Base-by-base conservation (phyloP, 2,888 invertebrate species). In the Capitulum mitella region DNA sequence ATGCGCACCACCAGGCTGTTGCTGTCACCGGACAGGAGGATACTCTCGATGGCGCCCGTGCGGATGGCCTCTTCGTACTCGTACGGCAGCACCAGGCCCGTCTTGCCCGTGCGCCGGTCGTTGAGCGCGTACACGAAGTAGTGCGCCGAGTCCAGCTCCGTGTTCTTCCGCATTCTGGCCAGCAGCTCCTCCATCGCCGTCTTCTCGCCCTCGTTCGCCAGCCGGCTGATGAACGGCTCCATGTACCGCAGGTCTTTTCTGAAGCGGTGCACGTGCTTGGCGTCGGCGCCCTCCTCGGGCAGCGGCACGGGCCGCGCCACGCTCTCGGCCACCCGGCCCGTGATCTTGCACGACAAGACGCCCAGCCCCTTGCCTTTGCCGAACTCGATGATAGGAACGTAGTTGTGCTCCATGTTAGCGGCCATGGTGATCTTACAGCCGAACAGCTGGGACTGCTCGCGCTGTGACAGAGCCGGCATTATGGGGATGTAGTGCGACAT, bases 391-490 rank as follows among this genome's bases (percentile, higher is more conserved):
- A 83, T 77, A 26, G 84, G 84, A 29, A 83, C 80, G 81, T 83
- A 84, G 61, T 83, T 80, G 80, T 84, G 84, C 10, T 79, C 79
- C 70, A 83, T 82, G 3, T 82, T 81, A 26, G 81, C 81, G 48
- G 81, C 92, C 79, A 92, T 92, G 78, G 92, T 93, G 83, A 93
- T 92, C 83, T 92, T 90, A 86, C 93, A 92, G 76, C 76, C 76
- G 46, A 76, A 76, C 16, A 76, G 46, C 46, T 76, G 76, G 5
- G 76, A 43, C 46, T 76, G 76, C 29, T 76, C 76, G 76, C 6
- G 29, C 76, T 76, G 76, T 22, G 76, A 76, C 46, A 76, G 46
- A 3, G 76, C 76, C 46, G 76, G 76, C 76, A 76, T 76, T 32
- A 76, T 76, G 3, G 76, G 76, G 46, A 76, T 46, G 32, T 16